Evolutionary conservation across 2,888 invertebrate species (phyloP).

Genomic region (Sarcophaga carnaria): DNA sequence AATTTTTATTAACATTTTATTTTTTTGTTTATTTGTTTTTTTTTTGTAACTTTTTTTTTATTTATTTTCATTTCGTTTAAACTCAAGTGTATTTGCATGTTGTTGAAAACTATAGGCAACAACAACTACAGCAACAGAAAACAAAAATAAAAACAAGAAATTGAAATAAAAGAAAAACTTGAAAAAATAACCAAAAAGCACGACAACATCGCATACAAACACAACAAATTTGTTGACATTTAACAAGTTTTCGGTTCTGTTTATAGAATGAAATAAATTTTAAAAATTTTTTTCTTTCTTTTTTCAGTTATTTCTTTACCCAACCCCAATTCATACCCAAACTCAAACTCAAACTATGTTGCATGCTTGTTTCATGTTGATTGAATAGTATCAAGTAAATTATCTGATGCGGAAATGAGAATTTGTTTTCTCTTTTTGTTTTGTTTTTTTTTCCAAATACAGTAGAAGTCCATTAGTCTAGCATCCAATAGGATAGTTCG

Average conservation of each 20-base stretch:
- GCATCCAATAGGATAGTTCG: too few relatives aligned
- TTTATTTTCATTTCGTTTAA: slow-evolving; percentile 44
- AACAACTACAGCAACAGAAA: slow-evolving; percentile 31
- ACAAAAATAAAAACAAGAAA: neutral
- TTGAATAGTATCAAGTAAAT: slow-evolving; percentile 36
- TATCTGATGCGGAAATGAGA: slow-evolving; percentile 41
- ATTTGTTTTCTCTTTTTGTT: slow-evolving; percentile 8
- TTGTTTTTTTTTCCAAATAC: too few relatives aligned
- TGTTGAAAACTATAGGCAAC: slow-evolving; percentile 20
- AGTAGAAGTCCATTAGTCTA: too few relatives aligned
- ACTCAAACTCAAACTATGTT: too few relatives aligned
- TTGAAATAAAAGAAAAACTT: slow-evolving; percentile 34
- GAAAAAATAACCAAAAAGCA: slow-evolving; percentile 10
- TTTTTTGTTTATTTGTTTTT: neutral
- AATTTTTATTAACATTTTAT: slow-evolving; percentile 61
- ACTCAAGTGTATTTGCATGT: slow-evolving; percentile 59
- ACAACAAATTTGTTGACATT: slow-evolving; percentile 59
- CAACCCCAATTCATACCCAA: too few relatives aligned
- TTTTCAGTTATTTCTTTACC: neutral
- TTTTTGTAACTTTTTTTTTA: slow-evolving; percentile 24
- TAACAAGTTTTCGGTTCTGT: slow-evolving; percentile 58
- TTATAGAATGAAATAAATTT: slow-evolving; percentile 55
- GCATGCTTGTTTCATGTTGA: neutral
- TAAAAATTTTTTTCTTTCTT: slow-evolving; percentile 4
- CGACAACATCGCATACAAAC: neutral